Evolutionary conservation across 2,888 invertebrate genomes (phyloP).

Genomic region (Azorinus chamasolen): DNA sequence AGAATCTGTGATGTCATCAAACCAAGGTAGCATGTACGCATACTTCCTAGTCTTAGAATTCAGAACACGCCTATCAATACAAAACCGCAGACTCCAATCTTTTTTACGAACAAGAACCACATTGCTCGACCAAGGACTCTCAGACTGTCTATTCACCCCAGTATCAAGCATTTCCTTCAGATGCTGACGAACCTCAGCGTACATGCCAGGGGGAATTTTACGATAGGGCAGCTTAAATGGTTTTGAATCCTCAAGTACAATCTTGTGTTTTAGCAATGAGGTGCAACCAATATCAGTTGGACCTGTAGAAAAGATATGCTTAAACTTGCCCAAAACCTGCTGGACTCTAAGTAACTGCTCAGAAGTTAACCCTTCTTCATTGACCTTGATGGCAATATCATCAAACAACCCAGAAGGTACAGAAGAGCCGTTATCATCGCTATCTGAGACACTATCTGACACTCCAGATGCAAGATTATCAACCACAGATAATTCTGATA

Average conservation of each 20-base stretch:
- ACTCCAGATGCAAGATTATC: background rate
- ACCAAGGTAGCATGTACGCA: slow-evolving; percentile 19
- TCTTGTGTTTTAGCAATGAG: slow-evolving; percentile 14
- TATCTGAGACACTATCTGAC: too few species aligned
- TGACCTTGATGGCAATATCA: slow-evolving; percentile 5
- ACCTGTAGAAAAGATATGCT: slow-evolving; percentile 18
- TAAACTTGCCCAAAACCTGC: slow-evolving; percentile 11
- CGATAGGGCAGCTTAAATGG: slow-evolving; percentile 30
- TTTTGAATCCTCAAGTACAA: slow-evolving; percentile 9
- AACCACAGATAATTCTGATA: slow-evolving; percentile 23
- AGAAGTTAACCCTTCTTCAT: background rate
- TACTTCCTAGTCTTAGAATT: slow-evolving; percentile 22
- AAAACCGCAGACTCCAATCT: slow-evolving; percentile 20
- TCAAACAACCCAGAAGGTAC: too few species aligned
- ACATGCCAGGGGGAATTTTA: slow-evolving; percentile 21
- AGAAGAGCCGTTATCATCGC: too few species aligned
- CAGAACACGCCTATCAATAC: slow-evolving; percentile 25
- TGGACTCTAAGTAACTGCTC: slow-evolving; percentile 7
- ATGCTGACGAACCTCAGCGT: slow-evolving; percentile 28
- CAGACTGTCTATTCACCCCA: slow-evolving; percentile 29
- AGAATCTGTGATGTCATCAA: slow-evolving; percentile 20
- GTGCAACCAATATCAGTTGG: slow-evolving; percentile 24
- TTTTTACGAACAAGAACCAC: too few species aligned
- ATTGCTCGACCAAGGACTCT: slow-evolving; percentile 27
- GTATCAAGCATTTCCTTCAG: slow-evolving; percentile 31